Evolutionary conservation across 2,797 vertebrate genomes (phyloP).

Genomic region (Cyclopterus lumpus): DNA sequence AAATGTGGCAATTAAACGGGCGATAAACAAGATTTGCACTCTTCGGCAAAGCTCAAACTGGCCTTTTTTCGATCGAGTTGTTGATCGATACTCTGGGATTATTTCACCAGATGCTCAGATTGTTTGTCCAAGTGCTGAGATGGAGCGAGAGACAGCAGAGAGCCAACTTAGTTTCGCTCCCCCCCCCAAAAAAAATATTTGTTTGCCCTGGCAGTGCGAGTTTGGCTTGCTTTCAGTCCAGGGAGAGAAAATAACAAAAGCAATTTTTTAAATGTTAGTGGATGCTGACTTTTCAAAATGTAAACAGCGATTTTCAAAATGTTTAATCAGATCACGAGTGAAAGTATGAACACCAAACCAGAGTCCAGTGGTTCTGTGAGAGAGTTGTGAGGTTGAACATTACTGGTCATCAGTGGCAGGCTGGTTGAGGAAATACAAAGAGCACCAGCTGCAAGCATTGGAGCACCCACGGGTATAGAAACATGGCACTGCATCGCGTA

Average conservation of each 20-base stretch:
- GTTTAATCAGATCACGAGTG: conserved; percentile 31
- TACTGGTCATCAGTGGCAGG: not conserved
- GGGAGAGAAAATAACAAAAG: conserved; percentile 66
- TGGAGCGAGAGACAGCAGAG: conserved; percentile 37
- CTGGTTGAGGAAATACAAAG: not conserved
- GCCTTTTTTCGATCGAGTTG: conserved; percentile 51
- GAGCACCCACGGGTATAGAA: not conserved
- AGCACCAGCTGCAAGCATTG: not conserved
- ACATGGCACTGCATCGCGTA: not conserved
- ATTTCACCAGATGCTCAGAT: conserved; percentile 73
- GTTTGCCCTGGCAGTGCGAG: conserved; percentile 64
- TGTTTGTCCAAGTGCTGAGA: conserved; percentile 69
- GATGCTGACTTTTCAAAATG: conserved; percentile 36
- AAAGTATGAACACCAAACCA: conserved; percentile 2
- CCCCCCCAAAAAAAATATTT: conserved; percentile 55
- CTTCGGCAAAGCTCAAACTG: conserved; percentile 9
- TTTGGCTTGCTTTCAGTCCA: conserved; percentile 53
- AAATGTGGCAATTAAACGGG: conserved; percentile 32
- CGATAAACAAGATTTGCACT: conserved; percentile 27
- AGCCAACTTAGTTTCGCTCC: conserved; percentile 60
- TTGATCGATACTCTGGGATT: conserved; percentile 67
- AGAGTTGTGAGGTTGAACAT: not conserved
- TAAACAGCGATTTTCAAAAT: conserved; percentile 50
- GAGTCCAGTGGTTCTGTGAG: not conserved
- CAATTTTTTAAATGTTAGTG: conserved; percentile 40